These are phyloP conservation scores for Listronotus oregonensis DNA, from an alignment of 1,140 invertebrate genomes.

Conservation along the genomic window DNA sequence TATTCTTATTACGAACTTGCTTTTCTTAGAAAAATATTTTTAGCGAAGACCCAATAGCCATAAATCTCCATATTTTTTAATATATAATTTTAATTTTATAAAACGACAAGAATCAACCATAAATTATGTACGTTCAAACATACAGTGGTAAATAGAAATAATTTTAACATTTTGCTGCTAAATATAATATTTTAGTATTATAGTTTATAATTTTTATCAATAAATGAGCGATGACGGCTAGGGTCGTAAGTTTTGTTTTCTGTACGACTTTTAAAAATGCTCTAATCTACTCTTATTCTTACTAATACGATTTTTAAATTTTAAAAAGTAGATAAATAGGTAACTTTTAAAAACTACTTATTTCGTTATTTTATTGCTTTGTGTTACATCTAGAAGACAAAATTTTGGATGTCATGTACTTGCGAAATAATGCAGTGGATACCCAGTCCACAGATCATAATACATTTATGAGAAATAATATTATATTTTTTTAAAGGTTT, in stretches of 20 bases:
- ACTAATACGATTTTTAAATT: conserved; percentile 35
- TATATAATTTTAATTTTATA: conserved; percentile 33
- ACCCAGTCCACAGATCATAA: no score
- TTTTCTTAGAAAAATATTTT: conserved; percentile 2
- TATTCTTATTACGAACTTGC: not conserved
- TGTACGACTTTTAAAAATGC: conserved; percentile 31
- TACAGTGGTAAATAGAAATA: conserved; percentile 54
- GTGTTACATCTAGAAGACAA: conserved; percentile 57
- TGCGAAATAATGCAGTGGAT: not conserved
- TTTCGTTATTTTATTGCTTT: conserved; percentile 57
- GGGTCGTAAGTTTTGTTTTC: conserved; percentile 49
- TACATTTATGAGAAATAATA: no score
- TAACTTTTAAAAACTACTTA: conserved; percentile 50
- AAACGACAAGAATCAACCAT: conserved; percentile 47
- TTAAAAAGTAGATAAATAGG: conserved; percentile 52
- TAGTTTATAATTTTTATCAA: conserved; percentile 49
- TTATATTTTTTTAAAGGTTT: no score
- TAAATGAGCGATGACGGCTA: conserved; percentile 54
- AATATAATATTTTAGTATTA: conserved; percentile 43
- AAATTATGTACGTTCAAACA: conserved; percentile 50
- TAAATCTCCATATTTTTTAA: conserved; percentile 27
- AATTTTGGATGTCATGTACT: conserved; percentile 42
- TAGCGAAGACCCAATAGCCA: conserved; percentile 12
- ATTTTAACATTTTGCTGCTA: conserved; percentile 52
- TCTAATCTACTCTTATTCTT: conserved; percentile 42